A percentile compares a stretch with the other conserved stretches of the same genome.
Evolutionary conservation across 2,797 vertebrate genomes (phyloP).

Genomic region (Trematomus bernacchii): DNA sequence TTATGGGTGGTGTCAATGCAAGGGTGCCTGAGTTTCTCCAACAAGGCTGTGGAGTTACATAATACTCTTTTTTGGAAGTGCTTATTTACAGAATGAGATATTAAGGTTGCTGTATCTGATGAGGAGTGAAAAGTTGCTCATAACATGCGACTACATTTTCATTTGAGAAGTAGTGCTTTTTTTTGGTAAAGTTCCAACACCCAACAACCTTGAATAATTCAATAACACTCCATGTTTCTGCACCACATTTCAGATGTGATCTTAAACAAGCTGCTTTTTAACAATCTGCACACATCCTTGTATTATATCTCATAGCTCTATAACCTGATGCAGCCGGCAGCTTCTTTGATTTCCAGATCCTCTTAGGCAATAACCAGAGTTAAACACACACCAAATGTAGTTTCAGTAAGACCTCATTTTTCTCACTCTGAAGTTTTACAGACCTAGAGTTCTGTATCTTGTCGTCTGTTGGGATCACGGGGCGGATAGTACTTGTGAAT

Average conservation of each 20-base stretch:
- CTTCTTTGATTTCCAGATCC: constrained; percentile 48
- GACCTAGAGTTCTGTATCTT: constrained; percentile 84
- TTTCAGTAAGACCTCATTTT: constrained; percentile 82
- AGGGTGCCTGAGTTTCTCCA: not conserved
- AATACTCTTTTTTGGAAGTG: not conserved
- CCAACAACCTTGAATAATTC: constrained; percentile 20
- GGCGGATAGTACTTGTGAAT: constrained; percentile 77
- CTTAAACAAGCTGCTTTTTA: constrained; percentile 18
- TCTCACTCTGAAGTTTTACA: constrained; percentile 82
- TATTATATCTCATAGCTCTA: constrained; percentile 21
- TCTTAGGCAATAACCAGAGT: constrained; percentile 66
- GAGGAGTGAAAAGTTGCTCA: not conserved
- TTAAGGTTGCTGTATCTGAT: not conserved
- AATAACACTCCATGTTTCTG: constrained; percentile 5
- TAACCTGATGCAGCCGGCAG: constrained; percentile 23
- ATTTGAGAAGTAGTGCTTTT: constrained; percentile 6
- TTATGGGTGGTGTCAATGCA: not conserved
- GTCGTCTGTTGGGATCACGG: constrained; percentile 80
- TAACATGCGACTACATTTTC: not conserved
- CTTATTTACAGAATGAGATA: not conserved
- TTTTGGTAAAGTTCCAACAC: not conserved
- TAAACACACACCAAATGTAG: constrained; percentile 75
- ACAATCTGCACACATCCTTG: constrained; percentile 22
- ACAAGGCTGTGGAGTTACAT: not conserved
- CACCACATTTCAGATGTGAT: constrained; percentile 21